phyloP scores from a whole-genome alignment of 2,888 invertebrate species.

The Meghimatium bilineatum region DNA sequence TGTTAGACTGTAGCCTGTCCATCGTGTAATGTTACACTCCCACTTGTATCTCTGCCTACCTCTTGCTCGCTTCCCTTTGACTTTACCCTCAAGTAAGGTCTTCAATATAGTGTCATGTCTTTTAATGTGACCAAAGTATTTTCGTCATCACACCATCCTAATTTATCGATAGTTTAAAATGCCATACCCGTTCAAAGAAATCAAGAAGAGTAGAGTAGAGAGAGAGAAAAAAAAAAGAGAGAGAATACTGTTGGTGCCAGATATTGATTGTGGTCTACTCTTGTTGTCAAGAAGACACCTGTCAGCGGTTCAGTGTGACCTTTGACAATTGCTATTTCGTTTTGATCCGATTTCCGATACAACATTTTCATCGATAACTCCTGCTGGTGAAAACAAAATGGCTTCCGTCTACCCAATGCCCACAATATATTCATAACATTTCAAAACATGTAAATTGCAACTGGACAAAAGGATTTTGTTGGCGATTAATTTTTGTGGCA shows the following conservation, averaged over 20 bases:
- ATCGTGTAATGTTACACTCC: too few relatives aligned
- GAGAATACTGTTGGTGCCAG: background rate
- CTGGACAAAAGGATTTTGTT: background rate
- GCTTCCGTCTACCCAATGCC: conserved; percentile 4
- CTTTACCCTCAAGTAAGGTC: too few relatives aligned
- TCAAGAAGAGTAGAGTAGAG: too few relatives aligned
- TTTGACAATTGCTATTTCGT: background rate
- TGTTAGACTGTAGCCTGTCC: too few relatives aligned
- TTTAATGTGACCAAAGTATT: too few relatives aligned
- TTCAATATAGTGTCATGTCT: too few relatives aligned
- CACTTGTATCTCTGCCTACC: too few relatives aligned
- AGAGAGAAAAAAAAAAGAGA: too few relatives aligned
- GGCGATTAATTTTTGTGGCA: background rate
- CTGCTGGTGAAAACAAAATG: conserved; percentile 25
- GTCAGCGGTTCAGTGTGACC: background rate
- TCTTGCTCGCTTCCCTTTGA: too few relatives aligned
- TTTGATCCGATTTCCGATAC: conserved; percentile 24
- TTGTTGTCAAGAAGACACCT: background rate
- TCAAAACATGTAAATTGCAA: background rate
- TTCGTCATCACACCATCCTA: background rate
- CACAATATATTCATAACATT: background rate
- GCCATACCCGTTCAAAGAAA: background rate
- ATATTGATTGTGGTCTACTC: background rate
- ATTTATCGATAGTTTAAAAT: background rate
- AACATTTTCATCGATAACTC: conserved; percentile 17